Percentiles rank a stretch among this genome's conserved stretches.
Evolutionary conservation across 2,113 vertebrate genomes (phyloP).

Genomic region (Menura novaehollandiae): DNA sequence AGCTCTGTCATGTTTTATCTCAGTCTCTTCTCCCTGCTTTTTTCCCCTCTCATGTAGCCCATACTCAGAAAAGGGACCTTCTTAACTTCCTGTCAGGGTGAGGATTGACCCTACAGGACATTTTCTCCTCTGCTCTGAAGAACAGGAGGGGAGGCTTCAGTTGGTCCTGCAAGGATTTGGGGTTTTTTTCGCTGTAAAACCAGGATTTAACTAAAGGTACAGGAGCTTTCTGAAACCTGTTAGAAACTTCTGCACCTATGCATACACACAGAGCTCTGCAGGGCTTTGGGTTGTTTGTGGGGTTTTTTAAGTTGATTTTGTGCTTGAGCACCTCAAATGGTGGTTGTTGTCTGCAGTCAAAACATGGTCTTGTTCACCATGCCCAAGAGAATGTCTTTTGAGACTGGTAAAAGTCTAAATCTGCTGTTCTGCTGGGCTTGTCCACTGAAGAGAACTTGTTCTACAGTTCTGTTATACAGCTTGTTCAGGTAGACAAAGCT

Average conservation of each 20-base stretch:
- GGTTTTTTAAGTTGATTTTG: not conserved
- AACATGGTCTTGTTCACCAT: not conserved
- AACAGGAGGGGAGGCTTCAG: not conserved
- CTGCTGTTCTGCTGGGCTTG: not conserved
- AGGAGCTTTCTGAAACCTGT: not conserved
- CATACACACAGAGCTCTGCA: not conserved
- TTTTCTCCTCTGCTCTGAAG: not conserved
- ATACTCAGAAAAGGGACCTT: not conserved
- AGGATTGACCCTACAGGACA: not conserved
- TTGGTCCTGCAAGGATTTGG: not conserved
- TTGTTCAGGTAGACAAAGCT: too few species aligned
- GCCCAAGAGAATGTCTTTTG: not conserved
- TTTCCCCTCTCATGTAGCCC: not conserved
- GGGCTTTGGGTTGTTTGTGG: not conserved
- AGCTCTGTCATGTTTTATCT: not conserved
- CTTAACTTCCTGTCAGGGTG: not conserved
- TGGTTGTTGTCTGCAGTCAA: not conserved
- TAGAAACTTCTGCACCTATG: not conserved
- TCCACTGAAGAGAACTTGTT: not conserved
- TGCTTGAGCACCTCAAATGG: not conserved
- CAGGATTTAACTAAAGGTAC: not conserved
- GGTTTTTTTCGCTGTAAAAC: rapidly evolving
- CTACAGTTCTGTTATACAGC: not conserved
- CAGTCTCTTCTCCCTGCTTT: not conserved
- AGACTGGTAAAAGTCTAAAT: not conserved